Evolutionary conservation across 2,113 vertebrate species (phyloP), one percentile per base, ranked within the genome.

Genomic region (Potamarius usumacintae): DNA sequence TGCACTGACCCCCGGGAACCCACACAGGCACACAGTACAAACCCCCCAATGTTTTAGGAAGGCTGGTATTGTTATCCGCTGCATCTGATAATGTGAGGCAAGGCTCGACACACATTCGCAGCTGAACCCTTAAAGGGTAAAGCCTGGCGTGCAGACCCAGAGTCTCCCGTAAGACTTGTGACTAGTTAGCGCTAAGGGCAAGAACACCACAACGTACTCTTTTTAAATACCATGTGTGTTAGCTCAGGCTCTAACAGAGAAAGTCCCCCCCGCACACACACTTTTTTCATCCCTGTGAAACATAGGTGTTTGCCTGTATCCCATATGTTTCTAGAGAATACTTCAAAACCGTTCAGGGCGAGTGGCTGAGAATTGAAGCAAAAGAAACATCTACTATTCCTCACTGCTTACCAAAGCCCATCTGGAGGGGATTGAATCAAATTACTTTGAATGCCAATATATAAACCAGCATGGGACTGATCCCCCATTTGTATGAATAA

Each of bases 391-490:
- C 86, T 90, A 14, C 53, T 52, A 76, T 88, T 90, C 65, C 81
- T 88, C 80, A 71, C 67, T 27, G 27, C 71, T 63, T 78, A 83
- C 85, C 63, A 85, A 86, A 86, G 82, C 62, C 91, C 85, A 90
- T 89, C 87, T 90, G 91, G 78, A 82, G 69, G 65, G 87, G 77
- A 90, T 87, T 81, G 88, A 87, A 89, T 62, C 48, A 87, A 85
- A 90, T 91, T 87, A 89, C 15, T 65, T 91, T 83, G 90, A 89
- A 91, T 91, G 86, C 82, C 78, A 85, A 89, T 88, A 88, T 86
- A 91, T 89, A 90, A 89, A 87, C 71, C 82, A 84, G 82, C 78
- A 52, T 55, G 82, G 83, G 88, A 27, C 81, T 55, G 83, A 87
- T 85, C 86, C 86, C 77, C 77, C 62, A 84, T 90, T 88, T 89